Conservation (phyloP, 2,888 invertebrate genomes). For the Pristionchus mayeri region DNA sequence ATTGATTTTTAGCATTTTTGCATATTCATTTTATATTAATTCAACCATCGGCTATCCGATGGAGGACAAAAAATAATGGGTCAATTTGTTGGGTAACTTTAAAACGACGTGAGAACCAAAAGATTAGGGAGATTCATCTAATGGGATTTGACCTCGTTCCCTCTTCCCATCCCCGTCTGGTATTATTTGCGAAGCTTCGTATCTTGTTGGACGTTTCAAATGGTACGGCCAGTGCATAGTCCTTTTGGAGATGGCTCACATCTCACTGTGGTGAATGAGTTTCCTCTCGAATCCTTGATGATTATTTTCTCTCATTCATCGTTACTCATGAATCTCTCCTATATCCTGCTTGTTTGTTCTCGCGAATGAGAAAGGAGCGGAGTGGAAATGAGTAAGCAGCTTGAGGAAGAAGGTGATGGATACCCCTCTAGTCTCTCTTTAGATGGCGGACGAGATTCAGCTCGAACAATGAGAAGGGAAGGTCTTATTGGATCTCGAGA, state of each 20-base stretch:
- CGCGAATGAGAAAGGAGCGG: neutral
- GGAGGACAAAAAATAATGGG: neutral
- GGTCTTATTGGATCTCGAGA: neutral
- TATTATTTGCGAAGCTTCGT: neutral
- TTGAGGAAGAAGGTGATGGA: neutral
- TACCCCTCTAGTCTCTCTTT: neutral
- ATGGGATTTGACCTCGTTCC: neutral
- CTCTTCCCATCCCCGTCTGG: neutral
- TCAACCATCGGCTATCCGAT: too few relatives aligned
- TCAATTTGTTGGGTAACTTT: too few relatives aligned
- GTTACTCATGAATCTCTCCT: neutral
- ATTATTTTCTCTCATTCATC: neutral
- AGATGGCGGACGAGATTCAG: neutral
- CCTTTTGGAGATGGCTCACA: neutral
- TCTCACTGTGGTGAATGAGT: neutral
- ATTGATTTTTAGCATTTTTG: too few relatives aligned
- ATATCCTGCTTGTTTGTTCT: slow-evolving; percentile 28
- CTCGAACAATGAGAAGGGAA: neutral
- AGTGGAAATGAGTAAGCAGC: neutral
- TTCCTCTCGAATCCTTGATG: neutral
- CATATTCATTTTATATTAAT: too few relatives aligned
- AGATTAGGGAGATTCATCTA: neutral
- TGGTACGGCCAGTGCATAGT: neutral
- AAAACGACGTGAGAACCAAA: too few relatives aligned
- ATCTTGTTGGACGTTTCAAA: neutral